Conservation (phyloP, 2,113 vertebrate species). For the Ceyx cyanopectus region DNA sequence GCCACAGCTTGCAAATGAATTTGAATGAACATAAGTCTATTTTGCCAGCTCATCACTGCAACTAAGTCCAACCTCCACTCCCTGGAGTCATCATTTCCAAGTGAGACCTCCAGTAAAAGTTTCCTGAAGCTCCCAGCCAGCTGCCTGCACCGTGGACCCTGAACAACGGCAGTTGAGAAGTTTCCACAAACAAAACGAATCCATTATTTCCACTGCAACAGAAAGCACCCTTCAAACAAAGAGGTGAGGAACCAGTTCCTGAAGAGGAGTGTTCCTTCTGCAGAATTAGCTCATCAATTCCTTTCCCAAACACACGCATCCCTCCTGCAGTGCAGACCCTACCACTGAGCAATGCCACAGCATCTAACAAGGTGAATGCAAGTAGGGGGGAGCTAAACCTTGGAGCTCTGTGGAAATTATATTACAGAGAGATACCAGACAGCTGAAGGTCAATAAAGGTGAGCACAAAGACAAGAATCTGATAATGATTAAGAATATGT, state of each 20-base stretch:
- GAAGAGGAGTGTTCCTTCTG: background rate
- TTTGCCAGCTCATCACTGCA: slow-evolving; percentile 1
- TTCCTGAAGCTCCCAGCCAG: slow-evolving; percentile 7
- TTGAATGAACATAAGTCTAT: background rate
- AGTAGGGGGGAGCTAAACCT: background rate
- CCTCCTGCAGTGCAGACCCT: background rate
- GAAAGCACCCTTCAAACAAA: background rate
- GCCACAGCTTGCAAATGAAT: background rate
- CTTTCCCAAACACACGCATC: background rate
- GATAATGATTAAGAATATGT: background rate
- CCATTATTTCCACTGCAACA: slow-evolving; percentile 16
- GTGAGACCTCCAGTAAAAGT: background rate
- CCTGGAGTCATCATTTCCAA: background rate
- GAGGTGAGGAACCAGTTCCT: background rate
- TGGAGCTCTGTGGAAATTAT: background rate
- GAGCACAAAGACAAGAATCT: background rate
- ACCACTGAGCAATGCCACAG: background rate
- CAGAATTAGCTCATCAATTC: background rate
- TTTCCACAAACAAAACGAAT: slow-evolving; percentile 19
- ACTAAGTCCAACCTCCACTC: slow-evolving; percentile 34
- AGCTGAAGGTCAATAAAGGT: background rate
- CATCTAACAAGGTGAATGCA: background rate
- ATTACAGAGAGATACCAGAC: background rate
- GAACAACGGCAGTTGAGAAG: slow-evolving; percentile 37
- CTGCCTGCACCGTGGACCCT: background rate